These are phyloP conservation scores for Camponotus vicinus DNA, from an alignment of 1,140 invertebrate genomes.

Conservation along the genomic window DNA sequence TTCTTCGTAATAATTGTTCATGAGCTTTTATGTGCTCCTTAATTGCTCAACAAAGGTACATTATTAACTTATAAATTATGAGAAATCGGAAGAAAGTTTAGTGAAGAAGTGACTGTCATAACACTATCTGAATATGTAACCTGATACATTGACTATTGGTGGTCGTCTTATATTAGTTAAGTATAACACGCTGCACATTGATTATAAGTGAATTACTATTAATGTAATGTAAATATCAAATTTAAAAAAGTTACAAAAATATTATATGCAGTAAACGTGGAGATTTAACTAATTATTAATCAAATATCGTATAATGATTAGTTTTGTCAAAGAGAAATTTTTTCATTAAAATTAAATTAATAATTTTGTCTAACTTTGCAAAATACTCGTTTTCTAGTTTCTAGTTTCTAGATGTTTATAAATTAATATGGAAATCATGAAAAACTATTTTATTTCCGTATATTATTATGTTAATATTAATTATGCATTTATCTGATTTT, in stretches of 20 bases:
- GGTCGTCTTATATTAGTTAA: not conserved
- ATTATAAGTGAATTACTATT: not conserved
- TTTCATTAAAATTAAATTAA: not conserved
- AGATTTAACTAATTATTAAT: no score
- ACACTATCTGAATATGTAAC: not conserved
- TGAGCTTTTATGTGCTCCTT: not conserved
- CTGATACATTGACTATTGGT: not conserved
- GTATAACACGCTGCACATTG: no score
- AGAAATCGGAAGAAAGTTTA: not conserved
- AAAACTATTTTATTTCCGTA: no score
- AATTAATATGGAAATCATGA: not conserved
- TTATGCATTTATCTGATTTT: not conserved
- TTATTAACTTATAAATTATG: not conserved
- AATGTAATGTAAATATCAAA: no score
- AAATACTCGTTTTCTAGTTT: not conserved
- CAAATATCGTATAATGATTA: no score
- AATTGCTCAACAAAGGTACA: not conserved
- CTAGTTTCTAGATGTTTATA: not conserved
- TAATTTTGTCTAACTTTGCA: not conserved
- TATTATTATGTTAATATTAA: no score
- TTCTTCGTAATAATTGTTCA: conserved; percentile 18
- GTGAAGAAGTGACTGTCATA: not conserved
- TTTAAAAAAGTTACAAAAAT: no score
- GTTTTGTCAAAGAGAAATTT: no score
- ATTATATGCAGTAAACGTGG: no score